Evolutionary conservation across 2,888 invertebrate genomes (phyloP), one percentile per base, ranked within the genome.

Genomic region (Abrostola triplasia): DNA sequence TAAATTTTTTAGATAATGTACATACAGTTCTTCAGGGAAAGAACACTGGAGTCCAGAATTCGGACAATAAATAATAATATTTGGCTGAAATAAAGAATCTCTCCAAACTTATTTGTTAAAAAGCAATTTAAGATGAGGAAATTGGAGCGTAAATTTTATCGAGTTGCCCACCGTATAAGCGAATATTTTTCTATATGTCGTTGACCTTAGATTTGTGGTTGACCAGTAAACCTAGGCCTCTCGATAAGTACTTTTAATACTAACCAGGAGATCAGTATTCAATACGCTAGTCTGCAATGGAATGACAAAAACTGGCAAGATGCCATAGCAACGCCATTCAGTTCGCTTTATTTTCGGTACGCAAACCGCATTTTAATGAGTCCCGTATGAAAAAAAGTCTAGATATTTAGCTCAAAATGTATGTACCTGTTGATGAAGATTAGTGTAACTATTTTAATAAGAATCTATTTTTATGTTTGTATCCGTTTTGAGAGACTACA

Each of bases 301-400:
- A 85, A 87, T 90, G 83, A 78, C 85, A 86, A 85, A 86, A 88
- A 87, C 88, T 93, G 92, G 92, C 93, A 88, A 73, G 73, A 73
- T 81, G 92, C 92, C 92, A 84, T 75, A 70, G 69, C 71, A 75
- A 73, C 61, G 79, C 80, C 81, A 86, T 88, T 87, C 86, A 84
- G 81, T 84, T 79, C 82, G 82, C 81, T 87, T 88, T 91, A 90
- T 91, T 89, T 88, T 86, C 79, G 79, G 84, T 84, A 88, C 89
- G 88, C 81, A 87, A 85, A 88, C 88, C 85, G 92, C 85, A 90
- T 92, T 90, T 89, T 90, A 91, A 92, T 91, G 88, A 88, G 84
- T 60, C 59, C 79, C 80, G 48, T 62, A 55, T 65, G 64, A 79
- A 68, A 68, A 65, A 48, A 37, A 59, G 53, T 51, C 62, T 57